These are phyloP conservation scores for Phalacrocorax brasilianus DNA, from an alignment of 2,113 vertebrate genomes.

Conservation along the genomic window DNA sequence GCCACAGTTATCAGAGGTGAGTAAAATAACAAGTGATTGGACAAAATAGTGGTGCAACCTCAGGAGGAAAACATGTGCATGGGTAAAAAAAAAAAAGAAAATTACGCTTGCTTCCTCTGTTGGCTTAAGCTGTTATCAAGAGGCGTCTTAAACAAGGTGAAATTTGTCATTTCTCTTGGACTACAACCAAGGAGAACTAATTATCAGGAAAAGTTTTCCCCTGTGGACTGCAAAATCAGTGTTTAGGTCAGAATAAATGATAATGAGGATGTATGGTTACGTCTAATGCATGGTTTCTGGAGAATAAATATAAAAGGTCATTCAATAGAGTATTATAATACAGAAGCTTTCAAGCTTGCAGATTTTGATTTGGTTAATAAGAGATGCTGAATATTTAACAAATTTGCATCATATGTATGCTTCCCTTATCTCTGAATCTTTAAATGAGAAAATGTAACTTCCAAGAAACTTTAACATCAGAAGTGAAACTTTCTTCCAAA, in stretches of 20 bases:
- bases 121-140: slow-evolving; percentile 65
- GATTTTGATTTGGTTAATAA: slow-evolving; percentile 67
- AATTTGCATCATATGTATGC: slow-evolving; percentile 36
- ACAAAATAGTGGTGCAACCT: slow-evolving; percentile 37
- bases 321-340: slow-evolving; percentile 60
- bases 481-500: slow-evolving; percentile 43
- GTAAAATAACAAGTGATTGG: neutral
- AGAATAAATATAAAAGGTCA: slow-evolving; percentile 71
- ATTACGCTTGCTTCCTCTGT: slow-evolving; percentile 19
- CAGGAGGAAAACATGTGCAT: slow-evolving; percentile 5
- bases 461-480: neutral
- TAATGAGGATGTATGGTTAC: slow-evolving; percentile 69
- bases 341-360: slow-evolving; percentile 56
- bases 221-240: slow-evolving; percentile 59
- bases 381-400: slow-evolving; percentile 62
- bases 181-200: slow-evolving; percentile 70
- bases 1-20: neutral
- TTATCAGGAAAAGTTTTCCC: slow-evolving; percentile 70
- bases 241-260: slow-evolving; percentile 74
- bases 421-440: slow-evolving; percentile 54
- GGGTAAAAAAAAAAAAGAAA: neutral
- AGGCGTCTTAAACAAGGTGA: slow-evolving; percentile 69
- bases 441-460: slow-evolving; percentile 57
- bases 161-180: slow-evolving; percentile 74
- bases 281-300: slow-evolving; percentile 58